These are phyloP conservation scores for Mionectes olivaceus DNA, from an alignment of 2,797 vertebrate species.

Conservation along the genomic window DNA sequence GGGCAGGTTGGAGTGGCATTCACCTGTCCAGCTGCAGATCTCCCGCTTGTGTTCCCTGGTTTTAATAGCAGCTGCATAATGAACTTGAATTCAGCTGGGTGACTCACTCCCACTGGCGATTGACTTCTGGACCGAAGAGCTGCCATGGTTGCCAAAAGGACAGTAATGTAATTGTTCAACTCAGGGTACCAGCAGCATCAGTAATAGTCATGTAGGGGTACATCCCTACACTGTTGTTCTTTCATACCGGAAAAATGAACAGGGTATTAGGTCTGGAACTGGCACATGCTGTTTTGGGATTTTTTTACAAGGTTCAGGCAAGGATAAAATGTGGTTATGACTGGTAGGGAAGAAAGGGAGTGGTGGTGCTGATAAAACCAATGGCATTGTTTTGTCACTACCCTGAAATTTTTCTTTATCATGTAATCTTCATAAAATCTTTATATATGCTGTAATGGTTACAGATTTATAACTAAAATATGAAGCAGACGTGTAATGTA, in stretches of 20 bases:
- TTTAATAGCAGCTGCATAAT: background rate
- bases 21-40: background rate
- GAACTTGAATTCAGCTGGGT: background rate
- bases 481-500: background rate
- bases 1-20: background rate
- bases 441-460: background rate
- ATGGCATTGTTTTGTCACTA: background rate
- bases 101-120: rapidly evolving
- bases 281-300: rapidly evolving
- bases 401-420: background rate
- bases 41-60: background rate
- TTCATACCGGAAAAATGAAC: rapidly evolving
- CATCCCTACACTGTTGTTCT: background rate
- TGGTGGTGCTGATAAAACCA: background rate
- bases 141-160: background rate
- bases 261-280: background rate
- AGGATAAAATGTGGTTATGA: background rate
- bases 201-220: background rate
- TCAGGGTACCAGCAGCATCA: background rate
- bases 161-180: background rate
- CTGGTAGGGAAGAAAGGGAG: background rate
- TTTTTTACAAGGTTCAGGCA: background rate
- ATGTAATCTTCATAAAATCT: background rate
- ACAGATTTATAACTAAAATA: background rate
- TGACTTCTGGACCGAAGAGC: background rate